Base-by-base conservation (phyloP, 2,888 invertebrate species). In the Xestobium rufovillosum region DNA sequence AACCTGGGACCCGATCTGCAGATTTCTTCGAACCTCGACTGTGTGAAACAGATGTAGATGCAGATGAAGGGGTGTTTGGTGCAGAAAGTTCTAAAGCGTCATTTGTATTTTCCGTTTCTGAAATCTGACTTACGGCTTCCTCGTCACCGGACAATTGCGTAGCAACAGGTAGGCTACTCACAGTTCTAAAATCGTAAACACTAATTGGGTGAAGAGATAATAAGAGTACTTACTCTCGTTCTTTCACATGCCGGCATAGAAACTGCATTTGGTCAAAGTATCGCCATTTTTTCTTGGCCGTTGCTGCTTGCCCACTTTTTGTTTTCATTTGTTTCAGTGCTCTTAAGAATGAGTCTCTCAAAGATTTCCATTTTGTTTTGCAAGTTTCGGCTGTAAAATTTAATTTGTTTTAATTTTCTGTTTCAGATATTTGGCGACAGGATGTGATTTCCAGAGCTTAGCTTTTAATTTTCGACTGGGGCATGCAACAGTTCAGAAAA, bases 241-340 rank as follows among this genome's bases (percentile, higher is more conserved):
- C 31, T 39, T 35, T 35, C 26, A 39, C 31, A 31, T 39, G 39
- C 26, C 32, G 39, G 29, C 36, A 35, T 31, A 39, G 31, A 39
- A 39, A 39, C 26, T 23, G 30, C 35, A 39, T 39, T 11, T 15
- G 31, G 35, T 39, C 39, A 34, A 31, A 39, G 30, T 41, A 41
- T 26, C 34, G 26, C 29, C 26, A 38, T 32, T 38, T 38, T 32
- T 36, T 37, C 26, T n/a, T 30, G 33, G 15, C 29, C 26, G 36
- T 34, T 32, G 33, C 33, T 33, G 34, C 36, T 30, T 33, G 41
- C 6, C 28, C 28, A 14, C 28, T 28, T 11, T 28, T 6, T 9
- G 28, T 28, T 4, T 9, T 14, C 28, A n/a, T n/a, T n/a, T n/a
- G n/a, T n/a, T n/a, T 14, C 14, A 28, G 14, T 28, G 11, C 28